phyloP scores from a whole-genome alignment of 1,140 invertebrate genomes.

The Schlechtendalia chinensis region DNA sequence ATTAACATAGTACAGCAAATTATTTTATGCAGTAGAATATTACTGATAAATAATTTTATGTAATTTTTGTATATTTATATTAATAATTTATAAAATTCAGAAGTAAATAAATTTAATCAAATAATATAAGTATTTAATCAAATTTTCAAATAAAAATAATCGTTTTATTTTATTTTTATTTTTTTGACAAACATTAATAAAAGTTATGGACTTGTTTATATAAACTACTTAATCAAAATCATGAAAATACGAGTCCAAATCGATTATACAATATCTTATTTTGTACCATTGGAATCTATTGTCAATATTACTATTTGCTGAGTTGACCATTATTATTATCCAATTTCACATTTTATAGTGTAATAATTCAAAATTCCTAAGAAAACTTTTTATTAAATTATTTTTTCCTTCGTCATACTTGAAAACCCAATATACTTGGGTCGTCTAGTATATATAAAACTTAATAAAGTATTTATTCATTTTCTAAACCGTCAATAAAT shows the following conservation, averaged over 20 bases:
- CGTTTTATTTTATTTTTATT: too few relatives aligned
- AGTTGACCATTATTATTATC: not conserved
- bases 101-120: too few relatives aligned
- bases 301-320: conserved; percentile 13
- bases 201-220: too few relatives aligned
- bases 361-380: not conserved
- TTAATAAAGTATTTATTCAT: not conserved
- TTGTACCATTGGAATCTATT: not conserved
- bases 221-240: too few relatives aligned
- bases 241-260: not conserved
- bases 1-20: too few relatives aligned
- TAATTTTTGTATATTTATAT: too few relatives aligned
- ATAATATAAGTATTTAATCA: too few relatives aligned
- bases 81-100: too few relatives aligned
- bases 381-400: not conserved
- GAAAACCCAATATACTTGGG: not conserved
- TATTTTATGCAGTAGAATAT: too few relatives aligned
- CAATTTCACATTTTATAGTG: not conserved
- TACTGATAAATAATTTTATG: too few relatives aligned
- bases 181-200: too few relatives aligned
- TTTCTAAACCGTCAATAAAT: not conserved
- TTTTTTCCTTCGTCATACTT: not conserved
- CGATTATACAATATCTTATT: not conserved
- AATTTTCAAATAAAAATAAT: too few relatives aligned
- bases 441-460: not conserved